Conservation (phyloP, 2,888 invertebrate species). For the Epicampocera succincta region DNA sequence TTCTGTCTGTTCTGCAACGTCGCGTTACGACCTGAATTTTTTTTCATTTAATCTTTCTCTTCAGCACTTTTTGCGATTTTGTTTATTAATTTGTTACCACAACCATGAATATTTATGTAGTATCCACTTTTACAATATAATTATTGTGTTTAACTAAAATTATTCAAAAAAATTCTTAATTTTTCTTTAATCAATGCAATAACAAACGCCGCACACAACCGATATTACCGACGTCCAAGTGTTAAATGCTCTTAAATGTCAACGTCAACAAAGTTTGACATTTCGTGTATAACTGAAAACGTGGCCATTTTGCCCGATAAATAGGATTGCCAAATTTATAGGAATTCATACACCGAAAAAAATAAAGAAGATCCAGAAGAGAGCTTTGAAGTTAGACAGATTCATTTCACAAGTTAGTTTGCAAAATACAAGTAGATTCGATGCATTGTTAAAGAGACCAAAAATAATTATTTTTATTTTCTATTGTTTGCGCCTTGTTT, state of each 20-base stretch:
- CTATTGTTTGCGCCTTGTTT: no score
- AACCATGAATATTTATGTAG: neutral
- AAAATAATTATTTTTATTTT: no score
- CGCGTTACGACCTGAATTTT: constrained; percentile 62
- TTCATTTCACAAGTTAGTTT: no score
- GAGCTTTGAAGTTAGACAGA: no score
- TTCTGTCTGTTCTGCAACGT: constrained; percentile 65
- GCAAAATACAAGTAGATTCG: no score
- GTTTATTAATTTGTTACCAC: constrained; percentile 29
- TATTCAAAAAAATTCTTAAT: constrained; percentile 8
- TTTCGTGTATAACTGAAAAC: constrained; percentile 63
- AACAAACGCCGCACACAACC: constrained; percentile 68
- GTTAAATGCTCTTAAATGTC: constrained; percentile 69
- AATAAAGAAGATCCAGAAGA: no score
- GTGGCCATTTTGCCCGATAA: constrained; percentile 63
- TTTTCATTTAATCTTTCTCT: constrained; percentile 34
- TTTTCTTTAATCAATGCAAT: constrained; percentile 50
- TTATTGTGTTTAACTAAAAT: neutral
- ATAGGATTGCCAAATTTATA: constrained; percentile 38
- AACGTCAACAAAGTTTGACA: constrained; percentile 70
- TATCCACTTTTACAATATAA: constrained; percentile 14
- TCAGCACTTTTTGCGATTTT: constrained; percentile 1
- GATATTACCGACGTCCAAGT: constrained; percentile 69
- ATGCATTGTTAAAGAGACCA: no score
- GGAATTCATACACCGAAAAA: constrained; percentile 25